Conservation (phyloP, 2,888 invertebrate species). For the Pollenia angustigena region DNA sequence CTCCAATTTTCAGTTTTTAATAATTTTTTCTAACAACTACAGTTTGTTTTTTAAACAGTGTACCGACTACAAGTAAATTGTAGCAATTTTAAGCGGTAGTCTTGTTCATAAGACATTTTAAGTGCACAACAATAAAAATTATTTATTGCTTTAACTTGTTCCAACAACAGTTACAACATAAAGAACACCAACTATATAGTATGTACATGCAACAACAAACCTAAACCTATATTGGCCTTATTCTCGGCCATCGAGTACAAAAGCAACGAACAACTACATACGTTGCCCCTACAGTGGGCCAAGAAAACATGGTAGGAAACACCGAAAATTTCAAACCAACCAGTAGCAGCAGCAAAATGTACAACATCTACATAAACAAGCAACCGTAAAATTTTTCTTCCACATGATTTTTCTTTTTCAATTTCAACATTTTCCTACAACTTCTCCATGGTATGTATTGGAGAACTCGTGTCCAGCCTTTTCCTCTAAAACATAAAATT, state of each 20-base stretch:
- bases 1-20: too few species aligned
- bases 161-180: constrained; percentile 41
- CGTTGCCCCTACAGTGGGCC: neutral
- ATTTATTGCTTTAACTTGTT: constrained; percentile 77
- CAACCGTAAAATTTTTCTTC: constrained; percentile 43
- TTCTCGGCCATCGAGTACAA: constrained; percentile 6
- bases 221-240: constrained; percentile 53
- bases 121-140: constrained; percentile 79
- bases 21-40: too few species aligned
- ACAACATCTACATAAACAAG: constrained; percentile 44
- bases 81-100: constrained; percentile 53
- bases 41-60: constrained; percentile 30
- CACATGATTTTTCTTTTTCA: constrained; percentile 22
- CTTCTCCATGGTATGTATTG: neutral
- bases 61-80: constrained; percentile 30
- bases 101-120: constrained; percentile 77
- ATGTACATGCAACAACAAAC: constrained; percentile 40
- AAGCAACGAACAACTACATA: neutral
- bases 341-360: constrained; percentile 1
- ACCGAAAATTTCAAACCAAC: neutral
- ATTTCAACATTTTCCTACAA: constrained; percentile 7
- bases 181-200: constrained; percentile 13
- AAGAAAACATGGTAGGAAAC: neutral
- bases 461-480: constrained; percentile 11
- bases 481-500: constrained; percentile 16